phyloP scores from a whole-genome alignment of 2,797 vertebrate genomes.

The Darevskia mixta region DNA sequence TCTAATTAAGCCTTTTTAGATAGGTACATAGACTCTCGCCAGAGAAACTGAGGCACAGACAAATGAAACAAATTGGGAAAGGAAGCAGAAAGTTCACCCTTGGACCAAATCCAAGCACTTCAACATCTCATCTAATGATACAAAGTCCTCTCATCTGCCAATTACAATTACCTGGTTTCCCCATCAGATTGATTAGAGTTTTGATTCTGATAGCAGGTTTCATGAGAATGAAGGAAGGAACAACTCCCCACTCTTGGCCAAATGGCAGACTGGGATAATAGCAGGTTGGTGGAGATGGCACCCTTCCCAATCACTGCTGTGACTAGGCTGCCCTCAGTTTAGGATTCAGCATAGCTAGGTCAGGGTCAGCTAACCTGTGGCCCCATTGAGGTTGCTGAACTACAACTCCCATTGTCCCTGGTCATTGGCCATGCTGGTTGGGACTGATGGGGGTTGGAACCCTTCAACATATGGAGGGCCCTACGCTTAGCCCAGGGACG shows the following conservation, averaged over 20 bases:
- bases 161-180: neutral
- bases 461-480: too few species aligned
- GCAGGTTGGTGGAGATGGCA: neutral
- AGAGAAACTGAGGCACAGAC: conserved; percentile 19
- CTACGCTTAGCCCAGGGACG: too few species aligned
- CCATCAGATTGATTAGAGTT: neutral
- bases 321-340: neutral
- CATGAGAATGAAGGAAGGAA: neutral
- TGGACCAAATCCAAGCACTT: neutral
- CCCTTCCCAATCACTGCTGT: neutral
- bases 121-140: neutral
- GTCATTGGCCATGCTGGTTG: too few species aligned
- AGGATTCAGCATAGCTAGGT: neutral
- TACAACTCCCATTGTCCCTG: too few species aligned
- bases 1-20: conserved; percentile 31
- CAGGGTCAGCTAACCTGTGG: neutral
- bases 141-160: neutral
- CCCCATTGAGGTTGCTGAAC: too few species aligned
- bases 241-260: neutral
- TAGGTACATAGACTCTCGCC: neutral
- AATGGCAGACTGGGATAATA: too few species aligned
- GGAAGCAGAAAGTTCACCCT: conserved; percentile 10
- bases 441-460: too few species aligned
- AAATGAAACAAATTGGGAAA: conserved; percentile 1
- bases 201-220: neutral